These are phyloP conservation scores for Urophycis tenuis DNA, from an alignment of 2,797 vertebrate genomes.

Conservation along the genomic window DNA sequence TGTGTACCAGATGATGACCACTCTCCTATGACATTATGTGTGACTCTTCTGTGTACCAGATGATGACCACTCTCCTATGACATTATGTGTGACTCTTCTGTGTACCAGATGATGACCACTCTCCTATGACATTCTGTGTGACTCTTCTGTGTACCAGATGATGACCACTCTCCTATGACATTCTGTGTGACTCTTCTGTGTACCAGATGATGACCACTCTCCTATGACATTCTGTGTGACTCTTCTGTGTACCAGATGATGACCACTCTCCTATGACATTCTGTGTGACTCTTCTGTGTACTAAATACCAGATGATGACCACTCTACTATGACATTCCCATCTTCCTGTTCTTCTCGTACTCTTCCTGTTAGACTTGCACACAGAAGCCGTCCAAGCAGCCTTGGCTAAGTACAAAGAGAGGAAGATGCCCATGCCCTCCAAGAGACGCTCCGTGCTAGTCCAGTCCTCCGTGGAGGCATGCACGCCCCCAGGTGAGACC, in stretches of 20 bases:
- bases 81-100: background rate
- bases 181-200: background rate
- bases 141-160: background rate
- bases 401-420: conserved; percentile 89
- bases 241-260: background rate
- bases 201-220: background rate
- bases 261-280: background rate
- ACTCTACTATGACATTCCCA: background rate
- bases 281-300: too few relatives aligned
- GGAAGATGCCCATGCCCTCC: conserved; percentile 97
- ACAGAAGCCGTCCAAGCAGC: conserved; percentile 97
- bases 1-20: background rate
- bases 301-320: background rate
- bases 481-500: conserved; percentile 87
- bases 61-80: background rate
- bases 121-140: background rate
- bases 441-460: conserved; percentile 89
- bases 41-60: background rate
- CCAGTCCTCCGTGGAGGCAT: conserved; percentile 85
- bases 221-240: background rate
- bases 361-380: conserved; percentile 78
- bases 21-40: background rate
- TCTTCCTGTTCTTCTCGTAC: conserved; percentile 6
- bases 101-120: background rate
- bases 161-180: background rate